Conservation (phyloP, 2,113 vertebrate species). For the Acinonyx jubatus region DNA sequence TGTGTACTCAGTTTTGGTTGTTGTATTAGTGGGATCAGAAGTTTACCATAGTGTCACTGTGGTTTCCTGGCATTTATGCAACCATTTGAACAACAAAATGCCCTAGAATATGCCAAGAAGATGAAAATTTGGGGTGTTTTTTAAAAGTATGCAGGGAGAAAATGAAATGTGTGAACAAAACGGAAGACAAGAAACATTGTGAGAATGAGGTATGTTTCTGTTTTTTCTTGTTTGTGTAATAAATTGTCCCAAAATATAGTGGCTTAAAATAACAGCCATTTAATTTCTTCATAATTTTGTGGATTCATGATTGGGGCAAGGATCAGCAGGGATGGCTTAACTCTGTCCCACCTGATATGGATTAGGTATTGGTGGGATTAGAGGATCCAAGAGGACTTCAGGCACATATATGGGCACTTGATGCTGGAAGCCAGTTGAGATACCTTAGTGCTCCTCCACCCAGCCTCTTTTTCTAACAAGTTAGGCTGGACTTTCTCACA, state of each 20-base stretch:
- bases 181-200: background rate
- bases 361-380: background rate
- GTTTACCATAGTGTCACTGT: background rate
- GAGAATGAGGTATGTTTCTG: background rate
- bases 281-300: background rate
- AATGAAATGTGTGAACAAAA: background rate
- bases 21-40: background rate
- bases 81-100: background rate
- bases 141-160: conserved; percentile 20
- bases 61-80: background rate
- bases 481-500: background rate
- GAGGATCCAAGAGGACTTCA: background rate
- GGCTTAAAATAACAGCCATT: background rate
- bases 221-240: background rate
- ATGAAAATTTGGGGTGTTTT: background rate
- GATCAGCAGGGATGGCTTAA: background rate
- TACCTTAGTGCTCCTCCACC: background rate
- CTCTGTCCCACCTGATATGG: background rate
- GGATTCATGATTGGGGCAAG: background rate
- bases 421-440: background rate
- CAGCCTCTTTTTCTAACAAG: background rate
- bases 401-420: background rate
- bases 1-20: background rate
- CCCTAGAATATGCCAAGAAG: background rate
- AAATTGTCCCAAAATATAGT: background rate